Evolutionary conservation across 2,888 invertebrate genomes (phyloP), one percentile per base, ranked within the genome.

Genomic region (Cerceris rybyensis): DNA sequence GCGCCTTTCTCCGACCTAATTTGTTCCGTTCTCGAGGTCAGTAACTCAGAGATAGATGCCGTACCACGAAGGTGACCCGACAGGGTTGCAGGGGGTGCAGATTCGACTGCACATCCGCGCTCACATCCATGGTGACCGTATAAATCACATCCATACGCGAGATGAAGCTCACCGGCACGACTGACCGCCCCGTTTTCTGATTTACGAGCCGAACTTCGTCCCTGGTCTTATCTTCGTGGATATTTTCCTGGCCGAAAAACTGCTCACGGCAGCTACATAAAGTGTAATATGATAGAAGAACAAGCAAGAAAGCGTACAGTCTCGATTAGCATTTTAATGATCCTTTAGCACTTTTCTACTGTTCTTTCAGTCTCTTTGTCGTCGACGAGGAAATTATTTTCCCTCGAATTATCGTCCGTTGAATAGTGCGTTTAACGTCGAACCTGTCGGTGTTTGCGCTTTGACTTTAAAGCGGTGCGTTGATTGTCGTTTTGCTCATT

Each of bases 171-270:
- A 66, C 61, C 72, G 78, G 71, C 80, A 76, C 79, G 83, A 85
- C 85, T 86, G 87, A 84, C 87, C 84, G 81, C 63, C 80, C 82
- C 79, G 79, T 86, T 84, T 83, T 81, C 76, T 88, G 88, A 88
- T 88, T 88, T 88, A 88, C 86, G 87, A 81, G 74, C 75, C 82
- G 70, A 86, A 86, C 88, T 88, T 86, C 79, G 81, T 81, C 79
- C 79, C 65, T 28, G 63, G 77, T 69, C 86, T 85, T 87, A 87
- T 87, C 86, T 84, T 60, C 66, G 46, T 50, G 75, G 85, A 85
- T 85, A 82, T 82, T 85, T 75, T 78, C 70, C 70, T 68, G n/a
- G 6, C 60, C 57, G 75, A 78, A 79, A 83, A 81, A 75, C 78
- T 64, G 64, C 70, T 72, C 69, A 61, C 68, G 71, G 66, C 66